Conservation (phyloP, 2,113 vertebrate species). For the Numida meleagris region DNA sequence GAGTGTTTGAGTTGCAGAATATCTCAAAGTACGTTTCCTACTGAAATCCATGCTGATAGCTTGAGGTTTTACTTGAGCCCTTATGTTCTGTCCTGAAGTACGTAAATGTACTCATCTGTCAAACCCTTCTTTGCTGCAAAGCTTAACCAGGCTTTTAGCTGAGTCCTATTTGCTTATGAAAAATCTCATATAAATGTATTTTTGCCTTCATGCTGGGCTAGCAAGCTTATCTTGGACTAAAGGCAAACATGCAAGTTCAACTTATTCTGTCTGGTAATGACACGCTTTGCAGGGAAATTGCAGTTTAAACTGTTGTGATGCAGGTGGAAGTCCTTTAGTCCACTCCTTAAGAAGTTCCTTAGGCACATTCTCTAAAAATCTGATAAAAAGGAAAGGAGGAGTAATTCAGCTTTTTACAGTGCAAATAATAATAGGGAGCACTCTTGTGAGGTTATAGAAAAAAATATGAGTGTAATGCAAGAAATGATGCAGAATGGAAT, state of each 20-base stretch:
- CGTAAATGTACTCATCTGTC: neutral
- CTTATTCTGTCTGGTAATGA: neutral
- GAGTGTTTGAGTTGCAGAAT: neutral
- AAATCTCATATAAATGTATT: neutral
- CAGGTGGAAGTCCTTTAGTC: neutral
- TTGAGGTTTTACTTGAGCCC: neutral
- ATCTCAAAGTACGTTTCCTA: neutral
- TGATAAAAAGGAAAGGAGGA: neutral
- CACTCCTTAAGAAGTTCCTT: neutral
- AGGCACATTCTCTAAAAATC: neutral
- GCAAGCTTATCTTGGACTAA: neutral
- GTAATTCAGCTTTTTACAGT: neutral
- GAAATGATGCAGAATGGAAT: neutral
- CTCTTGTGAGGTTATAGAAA: neutral
- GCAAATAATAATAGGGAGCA: fast-evolving
- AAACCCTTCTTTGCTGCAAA: neutral
- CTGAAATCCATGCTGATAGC: neutral
- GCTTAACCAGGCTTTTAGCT: neutral
- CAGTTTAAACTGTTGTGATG: neutral
- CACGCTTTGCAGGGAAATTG: neutral
- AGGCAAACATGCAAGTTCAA: neutral
- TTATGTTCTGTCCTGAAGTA: neutral
- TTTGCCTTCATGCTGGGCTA: neutral
- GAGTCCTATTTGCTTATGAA: neutral
- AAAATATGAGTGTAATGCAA: neutral